These are phyloP conservation scores for Eurytoma californica DNA, from an alignment of 2,888 invertebrate genomes.

Conservation along the genomic window DNA sequence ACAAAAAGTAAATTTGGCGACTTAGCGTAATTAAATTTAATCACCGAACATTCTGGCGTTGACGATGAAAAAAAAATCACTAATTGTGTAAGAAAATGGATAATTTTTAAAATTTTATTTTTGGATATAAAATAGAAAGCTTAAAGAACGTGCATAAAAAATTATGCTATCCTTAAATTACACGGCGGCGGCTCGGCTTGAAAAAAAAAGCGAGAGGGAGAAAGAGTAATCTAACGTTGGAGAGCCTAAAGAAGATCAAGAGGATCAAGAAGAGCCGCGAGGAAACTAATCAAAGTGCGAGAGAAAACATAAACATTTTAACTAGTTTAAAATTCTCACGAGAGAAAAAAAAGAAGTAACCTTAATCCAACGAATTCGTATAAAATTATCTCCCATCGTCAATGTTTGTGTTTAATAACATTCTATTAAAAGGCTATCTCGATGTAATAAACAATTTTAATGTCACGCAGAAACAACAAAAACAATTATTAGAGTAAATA, in stretches of 20 bases:
- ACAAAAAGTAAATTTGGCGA: too few relatives aligned
- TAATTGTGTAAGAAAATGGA: too few relatives aligned
- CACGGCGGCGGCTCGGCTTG: slow-evolving; percentile 3
- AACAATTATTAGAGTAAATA: too few relatives aligned
- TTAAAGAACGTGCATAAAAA: too few relatives aligned
- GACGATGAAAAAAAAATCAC: not conserved
- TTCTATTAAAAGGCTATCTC: not conserved
- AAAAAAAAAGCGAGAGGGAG: not conserved
- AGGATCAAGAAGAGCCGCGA: slow-evolving; percentile 27
- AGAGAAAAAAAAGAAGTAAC: slow-evolving; percentile 1
- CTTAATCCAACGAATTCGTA: slow-evolving; percentile 4
- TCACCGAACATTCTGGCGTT: not conserved
- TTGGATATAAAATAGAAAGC: too few relatives aligned
- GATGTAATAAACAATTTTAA: slow-evolving; percentile 16
- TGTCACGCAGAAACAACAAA: not conserved
- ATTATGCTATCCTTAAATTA: slow-evolving; percentile 1
- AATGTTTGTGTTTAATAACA: slow-evolving; percentile 14
- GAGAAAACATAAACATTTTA: slow-evolving; percentile 26
- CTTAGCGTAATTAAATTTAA: too few relatives aligned
- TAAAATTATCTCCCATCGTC: slow-evolving; percentile 17
- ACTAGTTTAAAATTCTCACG: slow-evolving; percentile 6
- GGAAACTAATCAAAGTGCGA: slow-evolving; percentile 32
- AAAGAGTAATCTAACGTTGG: slow-evolving; percentile 30
- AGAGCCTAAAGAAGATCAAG: slow-evolving; percentile 46
- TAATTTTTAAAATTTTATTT: too few relatives aligned